phyloP scores from a whole-genome alignment of 2,888 invertebrate species.

The Andrena marginata region DNA sequence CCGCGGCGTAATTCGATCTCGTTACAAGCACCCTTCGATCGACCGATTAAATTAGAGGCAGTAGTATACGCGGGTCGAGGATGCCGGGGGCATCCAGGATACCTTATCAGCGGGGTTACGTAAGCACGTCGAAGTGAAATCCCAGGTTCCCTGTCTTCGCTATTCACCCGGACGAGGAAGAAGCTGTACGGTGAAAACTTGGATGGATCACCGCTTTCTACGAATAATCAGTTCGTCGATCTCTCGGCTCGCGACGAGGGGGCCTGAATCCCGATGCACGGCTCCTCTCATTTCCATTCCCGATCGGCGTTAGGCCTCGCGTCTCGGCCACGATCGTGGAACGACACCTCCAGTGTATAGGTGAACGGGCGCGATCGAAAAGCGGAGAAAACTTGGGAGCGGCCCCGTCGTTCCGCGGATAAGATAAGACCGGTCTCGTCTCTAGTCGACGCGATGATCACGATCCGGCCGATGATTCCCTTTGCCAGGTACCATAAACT shows the following conservation, averaged over 20 bases:
- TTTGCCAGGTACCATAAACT: constrained; percentile 65
- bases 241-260: background rate
- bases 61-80: background rate
- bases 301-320: constrained; percentile 15
- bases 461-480: constrained; percentile 47
- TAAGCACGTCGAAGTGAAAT: background rate
- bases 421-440: constrained; percentile 68
- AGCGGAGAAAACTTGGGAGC: constrained; percentile 51
- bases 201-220: constrained; percentile 8
- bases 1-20: constrained; percentile 36
- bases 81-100: background rate
- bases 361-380: constrained; percentile 8
- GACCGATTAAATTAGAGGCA: background rate
- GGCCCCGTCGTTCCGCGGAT: constrained; percentile 64
- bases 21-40: constrained; percentile 37
- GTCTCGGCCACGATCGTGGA: constrained; percentile 7
- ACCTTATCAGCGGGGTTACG: constrained; percentile 10
- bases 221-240: background rate
- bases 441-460: constrained; percentile 57
- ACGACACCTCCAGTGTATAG: constrained; percentile 3
- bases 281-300: constrained; percentile 26
- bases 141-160: background rate
- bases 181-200: background rate
- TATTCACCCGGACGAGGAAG: background rate
- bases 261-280: background rate